These are phyloP conservation scores for Drosophila setosimentum DNA, from an alignment of 2,888 invertebrate species.

Conservation along the genomic window DNA sequence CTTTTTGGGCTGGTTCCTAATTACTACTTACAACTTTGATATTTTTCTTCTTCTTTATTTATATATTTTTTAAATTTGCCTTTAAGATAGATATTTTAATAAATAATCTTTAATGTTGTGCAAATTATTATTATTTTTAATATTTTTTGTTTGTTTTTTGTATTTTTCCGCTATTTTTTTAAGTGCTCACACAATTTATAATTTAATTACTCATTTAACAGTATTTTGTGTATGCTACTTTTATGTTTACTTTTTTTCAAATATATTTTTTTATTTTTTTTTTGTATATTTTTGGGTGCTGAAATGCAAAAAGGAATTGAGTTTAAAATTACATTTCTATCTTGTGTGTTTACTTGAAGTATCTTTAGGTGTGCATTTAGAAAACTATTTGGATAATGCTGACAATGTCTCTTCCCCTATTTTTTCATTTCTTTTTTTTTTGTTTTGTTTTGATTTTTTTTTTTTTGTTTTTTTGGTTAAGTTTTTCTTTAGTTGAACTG, in stretches of 20 bases:
- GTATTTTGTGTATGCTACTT: neutral
- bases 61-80: slow-evolving; percentile 15
- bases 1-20: slow-evolving; percentile 43
- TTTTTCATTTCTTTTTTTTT: neutral
- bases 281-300: slow-evolving; percentile 9
- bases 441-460: slow-evolving; percentile 13
- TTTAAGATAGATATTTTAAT: slow-evolving; percentile 29
- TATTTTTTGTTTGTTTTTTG: slow-evolving; percentile 5
- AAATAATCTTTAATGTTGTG: slow-evolving; percentile 42
- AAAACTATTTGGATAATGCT: slow-evolving; percentile 66
- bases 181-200: slow-evolving; percentile 36
- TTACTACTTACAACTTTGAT: slow-evolving; percentile 58
- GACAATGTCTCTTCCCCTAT: slow-evolving; percentile 18
- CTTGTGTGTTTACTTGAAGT: slow-evolving; percentile 50
- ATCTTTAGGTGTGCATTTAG: slow-evolving; percentile 55
- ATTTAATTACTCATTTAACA: slow-evolving; percentile 30
- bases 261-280: slow-evolving; percentile 1
- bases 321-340: slow-evolving; percentile 37
- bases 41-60: slow-evolving; percentile 20
- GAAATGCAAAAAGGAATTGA: slow-evolving; percentile 41
- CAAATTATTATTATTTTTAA: slow-evolving; percentile 19
- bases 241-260: too few relatives aligned
- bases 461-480: slow-evolving; percentile 51
- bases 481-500: slow-evolving; percentile 57
- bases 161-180: slow-evolving; percentile 8